Evolutionary conservation across 2,797 vertebrate genomes (phyloP), one percentile per base, ranked within the genome.

Genomic region (Argya squamiceps): DNA sequence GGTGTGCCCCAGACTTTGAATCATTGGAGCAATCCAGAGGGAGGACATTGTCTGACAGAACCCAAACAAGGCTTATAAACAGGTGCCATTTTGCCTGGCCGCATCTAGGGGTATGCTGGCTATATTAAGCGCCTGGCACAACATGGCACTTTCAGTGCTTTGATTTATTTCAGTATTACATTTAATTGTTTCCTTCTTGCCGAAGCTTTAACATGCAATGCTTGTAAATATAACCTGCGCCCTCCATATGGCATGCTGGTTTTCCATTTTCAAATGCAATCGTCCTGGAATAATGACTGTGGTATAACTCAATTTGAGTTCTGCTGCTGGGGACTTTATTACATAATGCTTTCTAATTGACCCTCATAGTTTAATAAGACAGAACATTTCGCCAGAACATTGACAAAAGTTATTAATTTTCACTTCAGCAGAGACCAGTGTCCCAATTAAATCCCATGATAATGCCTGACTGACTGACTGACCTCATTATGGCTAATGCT

Each of bases 361-460:
- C 99, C 98, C 98, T 99, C 98, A 97, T 99, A 99, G 99, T 98
- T 99, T 99, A 99, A 99, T 98, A 98, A 99, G 99, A 99, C 98
- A 98, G 98, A 98, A 98, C 98, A 98, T 98, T 98, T 99, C 98
- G 89, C 98, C 99, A 99, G 98, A 99, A 99, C 99, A 99, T 99
- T 99, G 98, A 99, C 99, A 99, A 99, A 99, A 99, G 99, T 99
- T 99, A 99, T 99, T 99, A 99, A 99, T 99, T 99, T 99, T 99
- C 99, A 99, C 99, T 99, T 99, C 99, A 99, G 99, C 98, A 99
- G 98, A 99, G 98, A 98, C 98, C 98, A 99, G 98, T 99, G 99
- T 99, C 99, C 99, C 99, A 99, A 99, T 99, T 99, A 99, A 98
- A 99, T 99, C 99, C 99, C 98, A 98, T 97, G 98, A 98, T 99